These are phyloP conservation scores for Periophthalmus magnuspinnatus DNA, from an alignment of 2,797 vertebrate species.

Conservation along the genomic window DNA sequence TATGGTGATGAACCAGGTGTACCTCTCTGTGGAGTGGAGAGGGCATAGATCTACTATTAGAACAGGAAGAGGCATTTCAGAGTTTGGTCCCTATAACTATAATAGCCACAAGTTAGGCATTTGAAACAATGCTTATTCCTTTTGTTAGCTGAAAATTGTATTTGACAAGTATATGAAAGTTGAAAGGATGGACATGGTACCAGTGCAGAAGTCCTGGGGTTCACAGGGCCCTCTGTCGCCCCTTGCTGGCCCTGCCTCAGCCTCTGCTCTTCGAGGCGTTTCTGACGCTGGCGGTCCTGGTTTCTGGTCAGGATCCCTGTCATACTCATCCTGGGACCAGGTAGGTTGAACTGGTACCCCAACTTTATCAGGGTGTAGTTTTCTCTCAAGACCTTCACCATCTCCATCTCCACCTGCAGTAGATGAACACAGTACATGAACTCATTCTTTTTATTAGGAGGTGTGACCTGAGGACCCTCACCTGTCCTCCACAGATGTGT, in stretches of 20 bases:
- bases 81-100: no score
- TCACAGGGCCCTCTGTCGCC: constrained; percentile 60
- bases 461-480: constrained; percentile 15
- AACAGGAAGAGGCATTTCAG: no score
- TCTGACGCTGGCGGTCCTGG: constrained; percentile 95
- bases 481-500: constrained; percentile 78
- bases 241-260: constrained; percentile 80
- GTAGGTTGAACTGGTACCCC: constrained; percentile 96
- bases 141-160: no score
- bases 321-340: constrained; percentile 96
- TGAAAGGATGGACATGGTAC: constrained; percentile 15
- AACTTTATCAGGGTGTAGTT: constrained; percentile 91
- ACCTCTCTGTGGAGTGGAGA: constrained; percentile 63
- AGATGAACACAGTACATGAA: not conserved
- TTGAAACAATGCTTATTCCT: no score
- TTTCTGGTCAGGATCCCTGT: constrained; percentile 95
- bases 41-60: not conserved
- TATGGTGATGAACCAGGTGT: constrained; percentile 85
- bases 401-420: constrained; percentile 93
- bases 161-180: no score
- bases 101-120: no score
- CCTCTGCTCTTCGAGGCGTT: constrained; percentile 87
- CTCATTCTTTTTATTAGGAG: not conserved
- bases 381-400: constrained; percentile 90
- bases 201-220: constrained; percentile 82